These are phyloP conservation scores for Lophotriccus pileatus DNA, from an alignment of 2,797 vertebrate genomes.

Conservation along the genomic window DNA sequence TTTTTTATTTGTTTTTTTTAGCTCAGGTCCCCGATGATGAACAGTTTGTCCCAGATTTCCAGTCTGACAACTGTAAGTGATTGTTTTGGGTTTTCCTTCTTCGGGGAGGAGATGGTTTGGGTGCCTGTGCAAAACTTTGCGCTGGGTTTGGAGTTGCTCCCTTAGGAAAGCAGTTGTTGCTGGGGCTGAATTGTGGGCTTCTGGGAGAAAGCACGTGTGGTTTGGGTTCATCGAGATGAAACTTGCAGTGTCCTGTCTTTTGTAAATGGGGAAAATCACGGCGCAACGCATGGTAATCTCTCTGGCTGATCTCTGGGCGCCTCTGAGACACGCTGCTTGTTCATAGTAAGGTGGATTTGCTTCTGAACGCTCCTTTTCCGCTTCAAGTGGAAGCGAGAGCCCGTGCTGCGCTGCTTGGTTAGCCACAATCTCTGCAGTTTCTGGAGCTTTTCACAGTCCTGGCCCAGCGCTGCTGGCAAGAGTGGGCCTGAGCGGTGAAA, in stretches of 20 bases:
- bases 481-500: slow-evolving; percentile 75
- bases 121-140: background rate
- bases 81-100: background rate
- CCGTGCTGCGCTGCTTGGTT: background rate
- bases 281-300: background rate
- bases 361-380: background rate
- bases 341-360: background rate
- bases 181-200: background rate
- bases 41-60: slow-evolving; percentile 96
- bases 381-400: background rate
- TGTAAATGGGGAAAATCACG: background rate
- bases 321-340: background rate
- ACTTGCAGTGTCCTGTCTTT: background rate
- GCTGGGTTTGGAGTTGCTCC: background rate
- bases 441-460: slow-evolving; percentile 56
- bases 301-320: background rate
- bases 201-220: background rate
- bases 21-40: slow-evolving; percentile 96
- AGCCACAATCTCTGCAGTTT: slow-evolving; percentile 59
- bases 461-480: slow-evolving; percentile 65
- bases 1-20: slow-evolving; percentile 47
- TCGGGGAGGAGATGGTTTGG: background rate
- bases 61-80: slow-evolving; percentile 93
- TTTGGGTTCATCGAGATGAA: background rate
- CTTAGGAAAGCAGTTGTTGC: background rate